These are phyloP conservation scores for Ceyx melanurus DNA, from an alignment of 2,113 vertebrate species.

Conservation along the genomic window DNA sequence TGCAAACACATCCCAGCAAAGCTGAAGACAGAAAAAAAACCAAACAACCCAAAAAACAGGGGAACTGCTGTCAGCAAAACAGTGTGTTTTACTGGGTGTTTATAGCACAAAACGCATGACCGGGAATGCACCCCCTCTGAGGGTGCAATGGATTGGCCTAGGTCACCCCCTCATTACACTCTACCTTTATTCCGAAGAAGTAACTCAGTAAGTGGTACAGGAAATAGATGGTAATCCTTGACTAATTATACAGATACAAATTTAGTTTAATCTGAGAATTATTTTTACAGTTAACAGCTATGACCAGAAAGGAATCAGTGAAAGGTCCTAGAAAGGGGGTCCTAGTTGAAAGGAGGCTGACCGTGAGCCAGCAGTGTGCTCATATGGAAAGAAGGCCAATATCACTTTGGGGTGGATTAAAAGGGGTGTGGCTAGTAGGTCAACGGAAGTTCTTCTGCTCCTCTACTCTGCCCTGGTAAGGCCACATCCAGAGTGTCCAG, in stretches of 20 bases:
- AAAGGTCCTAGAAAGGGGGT: too few relatives aligned
- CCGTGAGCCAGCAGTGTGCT: too few relatives aligned
- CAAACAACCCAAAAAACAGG: not conserved
- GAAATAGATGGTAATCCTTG: not conserved
- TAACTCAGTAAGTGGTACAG: accelerated
- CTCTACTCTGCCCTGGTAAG: too few relatives aligned
- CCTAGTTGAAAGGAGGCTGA: too few relatives aligned
- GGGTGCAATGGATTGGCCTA: too few relatives aligned
- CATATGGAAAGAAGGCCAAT: too few relatives aligned
- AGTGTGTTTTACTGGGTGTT: not conserved
- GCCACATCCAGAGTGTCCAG: too few relatives aligned
- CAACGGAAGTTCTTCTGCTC: too few relatives aligned
- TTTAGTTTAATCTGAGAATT: not conserved
- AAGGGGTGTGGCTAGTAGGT: too few relatives aligned
- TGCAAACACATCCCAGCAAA: not conserved
- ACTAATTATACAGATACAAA: not conserved
- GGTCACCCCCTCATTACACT: accelerated
- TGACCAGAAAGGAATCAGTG: not conserved
- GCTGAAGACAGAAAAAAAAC: not conserved
- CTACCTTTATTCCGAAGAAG: not conserved
- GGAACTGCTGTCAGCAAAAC: not conserved
- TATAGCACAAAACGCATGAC: not conserved
- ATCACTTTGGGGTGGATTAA: too few relatives aligned
- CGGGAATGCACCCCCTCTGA: not conserved
- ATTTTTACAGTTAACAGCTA: not conserved